Evolutionary conservation across 2,113 vertebrate species (phyloP).

Genomic region (Neodontobutis hainanensis): DNA sequence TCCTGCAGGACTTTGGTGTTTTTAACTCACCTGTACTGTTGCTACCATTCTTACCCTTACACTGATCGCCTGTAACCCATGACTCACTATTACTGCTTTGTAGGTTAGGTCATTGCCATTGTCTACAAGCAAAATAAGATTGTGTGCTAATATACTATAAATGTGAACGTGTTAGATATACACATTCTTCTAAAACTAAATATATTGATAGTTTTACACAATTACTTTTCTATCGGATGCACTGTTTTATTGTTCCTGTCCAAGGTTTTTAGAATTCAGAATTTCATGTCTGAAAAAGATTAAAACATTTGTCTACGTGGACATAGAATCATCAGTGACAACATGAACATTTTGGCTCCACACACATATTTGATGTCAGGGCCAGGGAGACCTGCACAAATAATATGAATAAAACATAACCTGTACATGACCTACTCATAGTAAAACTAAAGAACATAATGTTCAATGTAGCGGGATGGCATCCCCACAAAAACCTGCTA

Average conservation of each 20-base stretch:
- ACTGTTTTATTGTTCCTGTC: conserved; percentile 4
- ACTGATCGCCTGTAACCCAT: neutral
- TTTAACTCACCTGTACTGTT: neutral
- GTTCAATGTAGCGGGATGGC: too few relatives aligned
- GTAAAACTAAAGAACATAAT: too few relatives aligned
- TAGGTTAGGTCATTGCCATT: neutral
- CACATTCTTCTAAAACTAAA: too few relatives aligned
- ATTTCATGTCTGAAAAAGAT: conserved; percentile 14
- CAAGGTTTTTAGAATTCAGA: neutral
- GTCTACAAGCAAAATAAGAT: neutral
- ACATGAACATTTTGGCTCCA: neutral
- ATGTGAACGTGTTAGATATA: neutral
- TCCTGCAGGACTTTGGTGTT: conserved; percentile 2
- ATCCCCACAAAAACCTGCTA: too few relatives aligned
- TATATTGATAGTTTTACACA: neutral
- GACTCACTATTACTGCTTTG: conserved; percentile 5
- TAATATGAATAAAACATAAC: too few relatives aligned
- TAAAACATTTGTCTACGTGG: neutral
- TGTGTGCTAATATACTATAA: neutral
- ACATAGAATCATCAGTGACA: neutral
- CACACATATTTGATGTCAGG: neutral
- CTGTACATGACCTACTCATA: too few relatives aligned
- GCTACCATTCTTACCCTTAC: neutral
- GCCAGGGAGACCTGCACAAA: neutral
- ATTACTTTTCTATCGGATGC: neutral